phyloP scores from a whole-genome alignment of 2,797 vertebrate genomes.

The Anguilla pacifica region DNA sequence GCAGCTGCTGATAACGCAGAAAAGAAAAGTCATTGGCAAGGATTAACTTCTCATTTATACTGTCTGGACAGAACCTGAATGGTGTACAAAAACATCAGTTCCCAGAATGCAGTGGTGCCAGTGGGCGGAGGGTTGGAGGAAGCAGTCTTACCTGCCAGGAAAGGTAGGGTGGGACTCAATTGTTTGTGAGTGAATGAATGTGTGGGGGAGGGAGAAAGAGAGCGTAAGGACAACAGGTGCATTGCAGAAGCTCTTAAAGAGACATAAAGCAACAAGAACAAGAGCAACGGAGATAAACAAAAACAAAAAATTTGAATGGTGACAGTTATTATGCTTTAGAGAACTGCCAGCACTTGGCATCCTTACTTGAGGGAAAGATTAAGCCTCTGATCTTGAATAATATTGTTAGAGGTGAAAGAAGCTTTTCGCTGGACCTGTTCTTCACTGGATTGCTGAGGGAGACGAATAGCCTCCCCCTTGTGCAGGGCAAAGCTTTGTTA shows the following conservation, averaged over 20 bases:
- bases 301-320: neutral
- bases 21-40: neutral
- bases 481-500: neutral
- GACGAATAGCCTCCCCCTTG: neutral
- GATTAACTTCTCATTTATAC: constrained; percentile 22
- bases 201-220: constrained; percentile 40
- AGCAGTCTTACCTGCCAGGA: constrained; percentile 63
- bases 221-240: constrained; percentile 48
- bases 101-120: constrained; percentile 76
- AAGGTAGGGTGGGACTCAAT: constrained; percentile 73
- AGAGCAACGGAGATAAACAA: neutral
- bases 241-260: constrained; percentile 17
- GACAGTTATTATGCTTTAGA: constrained; percentile 25
- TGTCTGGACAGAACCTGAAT: constrained; percentile 20
- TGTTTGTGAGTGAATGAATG: constrained; percentile 49
- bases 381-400: constrained; percentile 24
- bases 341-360: neutral
- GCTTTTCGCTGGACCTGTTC: constrained; percentile 14
- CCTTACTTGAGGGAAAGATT: constrained; percentile 9
- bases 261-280: constrained; percentile 25
- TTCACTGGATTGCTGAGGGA: constrained; percentile 17
- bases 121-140: constrained; percentile 71
- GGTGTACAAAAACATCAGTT: constrained; percentile 62
- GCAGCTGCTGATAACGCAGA: neutral
- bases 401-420: constrained; percentile 38